phyloP scores from a whole-genome alignment of 1,140 invertebrate species.

The Tetraneura akinire region DNA sequence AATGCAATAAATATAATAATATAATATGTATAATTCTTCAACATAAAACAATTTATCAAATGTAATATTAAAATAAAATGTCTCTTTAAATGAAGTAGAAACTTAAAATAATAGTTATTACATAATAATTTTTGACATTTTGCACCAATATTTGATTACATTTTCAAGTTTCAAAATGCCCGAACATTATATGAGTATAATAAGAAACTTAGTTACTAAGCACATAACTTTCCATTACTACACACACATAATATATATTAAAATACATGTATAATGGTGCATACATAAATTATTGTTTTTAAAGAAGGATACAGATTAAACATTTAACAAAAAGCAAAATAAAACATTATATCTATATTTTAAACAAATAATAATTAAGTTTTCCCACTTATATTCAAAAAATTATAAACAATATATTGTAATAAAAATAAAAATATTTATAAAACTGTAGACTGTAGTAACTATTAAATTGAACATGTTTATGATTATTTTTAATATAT shows the following conservation, averaged over 20 bases:
- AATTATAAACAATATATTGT: constrained; percentile 2
- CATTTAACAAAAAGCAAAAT: neutral
- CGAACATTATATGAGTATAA: neutral
- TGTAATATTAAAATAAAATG: too few relatives aligned
- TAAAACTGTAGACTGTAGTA: neutral
- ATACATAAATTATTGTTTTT: neutral
- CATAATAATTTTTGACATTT: neutral
- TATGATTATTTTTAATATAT: neutral
- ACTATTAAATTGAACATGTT: too few relatives aligned
- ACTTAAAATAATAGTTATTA: too few relatives aligned
- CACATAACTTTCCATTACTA: neutral
- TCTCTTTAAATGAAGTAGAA: too few relatives aligned
- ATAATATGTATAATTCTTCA: too few relatives aligned
- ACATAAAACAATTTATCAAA: too few relatives aligned
- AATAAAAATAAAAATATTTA: neutral
- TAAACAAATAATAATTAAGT: too few relatives aligned
- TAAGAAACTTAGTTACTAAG: neutral
- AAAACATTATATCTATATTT: neutral
- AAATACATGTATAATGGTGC: neutral
- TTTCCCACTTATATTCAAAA: neutral
- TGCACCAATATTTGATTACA: neutral
- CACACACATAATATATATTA: neutral
- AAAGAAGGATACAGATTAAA: neutral
- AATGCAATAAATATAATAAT: too few relatives aligned
- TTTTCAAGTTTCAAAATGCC: neutral